phyloP scores from a whole-genome alignment of 1,140 invertebrate species.

The Formica selysi region DNA sequence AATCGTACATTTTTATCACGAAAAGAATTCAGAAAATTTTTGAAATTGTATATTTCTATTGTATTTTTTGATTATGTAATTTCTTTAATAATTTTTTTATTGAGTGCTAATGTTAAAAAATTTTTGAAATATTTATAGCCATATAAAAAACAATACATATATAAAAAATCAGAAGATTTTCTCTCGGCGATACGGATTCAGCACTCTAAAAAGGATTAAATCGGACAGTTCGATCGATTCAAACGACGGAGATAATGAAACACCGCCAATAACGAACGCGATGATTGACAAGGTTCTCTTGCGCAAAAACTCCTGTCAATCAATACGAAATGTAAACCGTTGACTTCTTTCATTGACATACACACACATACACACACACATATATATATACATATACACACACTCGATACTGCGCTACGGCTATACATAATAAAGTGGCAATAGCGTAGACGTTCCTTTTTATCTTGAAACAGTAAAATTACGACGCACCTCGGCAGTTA shows the following conservation, averaged over 20 bases:
- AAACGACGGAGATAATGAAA: constrained; percentile 21
- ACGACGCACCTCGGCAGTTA: constrained; percentile 15
- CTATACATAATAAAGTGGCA: not conserved
- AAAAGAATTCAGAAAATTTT: not conserved
- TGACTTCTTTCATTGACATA: constrained; percentile 48
- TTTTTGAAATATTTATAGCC: not conserved
- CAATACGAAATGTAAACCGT: constrained; percentile 7
- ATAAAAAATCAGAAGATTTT: not conserved
- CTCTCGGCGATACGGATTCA: not conserved
- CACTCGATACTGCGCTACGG: not conserved
- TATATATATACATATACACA: too few relatives aligned
- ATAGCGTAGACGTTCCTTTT: constrained; percentile 27
- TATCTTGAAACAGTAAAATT: not conserved
- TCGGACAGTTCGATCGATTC: constrained; percentile 18
- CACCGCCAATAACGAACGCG: not conserved
- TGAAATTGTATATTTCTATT: not conserved
- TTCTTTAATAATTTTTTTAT: too few relatives aligned
- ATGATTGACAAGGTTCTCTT: constrained; percentile 58
- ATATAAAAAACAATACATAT: not conserved
- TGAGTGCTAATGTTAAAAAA: not conserved
- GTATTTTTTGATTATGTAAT: too few relatives aligned
- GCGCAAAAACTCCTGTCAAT: constrained; percentile 21
- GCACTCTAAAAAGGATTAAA: not conserved
- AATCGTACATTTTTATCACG: not conserved
- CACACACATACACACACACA: too few relatives aligned